A percentile compares a stretch with the other conserved stretches of the same genome.
These are phyloP conservation scores for Aptenodytes patagonicus DNA, from an alignment of 2,113 vertebrate genomes.

Conservation along the genomic window DNA sequence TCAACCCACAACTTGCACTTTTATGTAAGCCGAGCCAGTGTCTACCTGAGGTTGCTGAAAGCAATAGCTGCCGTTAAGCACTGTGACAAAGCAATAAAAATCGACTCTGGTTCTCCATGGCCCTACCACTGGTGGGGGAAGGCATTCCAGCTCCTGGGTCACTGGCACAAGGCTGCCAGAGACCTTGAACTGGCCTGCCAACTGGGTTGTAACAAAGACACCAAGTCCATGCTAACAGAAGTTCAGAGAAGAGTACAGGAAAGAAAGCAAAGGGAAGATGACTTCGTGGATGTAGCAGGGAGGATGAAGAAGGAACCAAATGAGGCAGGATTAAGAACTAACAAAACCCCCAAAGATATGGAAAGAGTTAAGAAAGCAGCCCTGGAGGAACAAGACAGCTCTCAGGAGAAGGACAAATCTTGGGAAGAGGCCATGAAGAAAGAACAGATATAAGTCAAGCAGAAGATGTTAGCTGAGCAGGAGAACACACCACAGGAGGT, in stretches of 20 bases:
- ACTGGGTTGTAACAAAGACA: not conserved
- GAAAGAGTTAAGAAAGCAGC: not conserved
- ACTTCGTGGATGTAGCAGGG: not conserved
- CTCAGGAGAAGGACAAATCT: not conserved
- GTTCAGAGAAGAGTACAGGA: not conserved
- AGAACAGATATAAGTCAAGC: not conserved
- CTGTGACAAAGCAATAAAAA: slow-evolving; percentile 78
- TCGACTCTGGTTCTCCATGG: slow-evolving; percentile 81
- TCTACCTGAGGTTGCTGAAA: slow-evolving; percentile 80
- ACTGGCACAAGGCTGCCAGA: not conserved
- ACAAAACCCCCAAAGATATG: not conserved
- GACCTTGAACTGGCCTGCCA: not conserved
- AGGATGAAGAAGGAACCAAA: not conserved
- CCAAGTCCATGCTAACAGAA: not conserved
- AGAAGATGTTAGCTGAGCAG: not conserved
- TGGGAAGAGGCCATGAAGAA: not conserved
- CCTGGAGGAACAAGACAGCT: not conserved
- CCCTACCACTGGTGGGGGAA: slow-evolving; percentile 83
- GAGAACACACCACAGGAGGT: not conserved
- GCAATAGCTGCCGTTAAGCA: slow-evolving; percentile 80
- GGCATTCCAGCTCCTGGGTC: slow-evolving; percentile 36
- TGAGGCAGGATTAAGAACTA: not conserved
- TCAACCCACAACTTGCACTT: not conserved
- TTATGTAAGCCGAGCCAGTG: slow-evolving; percentile 36
- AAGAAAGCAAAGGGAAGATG: not conserved